phyloP scores from a whole-genome alignment of 2,113 vertebrate species.

The Felis catus region F.catus_Fca126_mat1.0 CM031417.1:134193501-134194000 shows the following conservation, averaged over 20 bases:
- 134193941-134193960: background rate
- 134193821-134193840: background rate
- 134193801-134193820: background rate
- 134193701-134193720: background rate
- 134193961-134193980: background rate
- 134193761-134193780: background rate
- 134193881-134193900: background rate
- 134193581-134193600: background rate
- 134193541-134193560: background rate
- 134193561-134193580: background rate
- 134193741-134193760: background rate
- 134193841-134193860: background rate
- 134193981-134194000: background rate
- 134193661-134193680: slow-evolving; percentile 15
- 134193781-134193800: background rate
- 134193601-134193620: slow-evolving; percentile 5
- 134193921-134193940: background rate
- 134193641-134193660: background rate
- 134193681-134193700: background rate
- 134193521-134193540: background rate
- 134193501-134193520: background rate
- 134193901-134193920: background rate
- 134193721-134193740: background rate
- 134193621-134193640: background rate
- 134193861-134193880: background rate